Evolutionary conservation across 2,888 invertebrate genomes (phyloP).

Genomic region (Tromatobia lineatoria): DNA sequence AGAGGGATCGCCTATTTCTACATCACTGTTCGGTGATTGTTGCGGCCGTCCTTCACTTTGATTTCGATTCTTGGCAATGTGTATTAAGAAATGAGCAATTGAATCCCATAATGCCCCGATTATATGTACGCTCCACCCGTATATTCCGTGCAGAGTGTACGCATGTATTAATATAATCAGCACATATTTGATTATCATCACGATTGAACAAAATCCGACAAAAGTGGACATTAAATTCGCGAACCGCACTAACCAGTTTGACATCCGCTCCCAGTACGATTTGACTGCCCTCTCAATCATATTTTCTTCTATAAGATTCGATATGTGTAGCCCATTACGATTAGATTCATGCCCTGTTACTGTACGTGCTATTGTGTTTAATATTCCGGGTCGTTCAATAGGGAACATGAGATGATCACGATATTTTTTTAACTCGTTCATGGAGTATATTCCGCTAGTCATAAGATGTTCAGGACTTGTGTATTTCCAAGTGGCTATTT

Average conservation of each 20-base stretch:
- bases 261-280: not conserved
- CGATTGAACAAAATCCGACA: conserved; percentile 1
- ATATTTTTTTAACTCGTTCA: conserved; percentile 43
- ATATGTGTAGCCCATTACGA: not conserved
- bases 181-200: not conserved
- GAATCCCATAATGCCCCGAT: not conserved
- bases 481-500: conserved; percentile 35
- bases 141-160: not conserved
- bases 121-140: not conserved
- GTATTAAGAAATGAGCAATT: not conserved
- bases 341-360: not conserved
- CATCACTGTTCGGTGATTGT: too few relatives aligned
- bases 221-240: not conserved
- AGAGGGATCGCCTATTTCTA: too few relatives aligned
- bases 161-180: not conserved
- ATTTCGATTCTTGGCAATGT: not conserved
- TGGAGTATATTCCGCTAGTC: conserved; percentile 47
- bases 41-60: too few relatives aligned
- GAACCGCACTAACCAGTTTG: not conserved
- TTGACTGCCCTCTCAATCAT: not conserved
- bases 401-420: conserved; percentile 28
- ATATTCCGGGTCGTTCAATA: not conserved
- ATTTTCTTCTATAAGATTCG: not conserved
- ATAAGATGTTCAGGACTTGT: conserved; percentile 28
- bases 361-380: not conserved